These are phyloP conservation scores for Chascanopsetta lugubris DNA, from an alignment of 2,113 vertebrate species.

Conservation along the genomic window DNA sequence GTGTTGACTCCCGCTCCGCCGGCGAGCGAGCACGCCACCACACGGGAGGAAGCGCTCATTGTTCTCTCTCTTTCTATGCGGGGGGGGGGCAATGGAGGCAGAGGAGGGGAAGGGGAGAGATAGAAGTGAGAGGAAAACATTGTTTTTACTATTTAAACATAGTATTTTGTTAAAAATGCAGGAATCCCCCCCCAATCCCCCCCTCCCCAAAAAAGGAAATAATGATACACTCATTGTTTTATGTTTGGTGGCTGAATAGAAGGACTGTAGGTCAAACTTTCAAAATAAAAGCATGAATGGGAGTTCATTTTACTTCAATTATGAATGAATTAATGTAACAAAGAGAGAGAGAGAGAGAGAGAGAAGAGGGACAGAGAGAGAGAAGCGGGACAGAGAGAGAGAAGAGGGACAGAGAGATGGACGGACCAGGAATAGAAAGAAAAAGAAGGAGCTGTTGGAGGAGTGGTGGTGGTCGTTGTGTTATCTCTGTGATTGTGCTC, in stretches of 20 bases:
- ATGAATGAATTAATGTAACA: not conserved
- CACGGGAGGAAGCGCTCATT: constrained; percentile 66
- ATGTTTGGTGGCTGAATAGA: too few species aligned
- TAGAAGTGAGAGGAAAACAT: constrained; percentile 7
- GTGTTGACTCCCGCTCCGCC: constrained; percentile 11
- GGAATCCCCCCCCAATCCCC: too few species aligned
- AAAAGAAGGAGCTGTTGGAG: not conserved
- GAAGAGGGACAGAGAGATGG: constrained; percentile 1
- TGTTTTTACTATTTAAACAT: constrained; percentile 18
- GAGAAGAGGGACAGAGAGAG: constrained; percentile 1
- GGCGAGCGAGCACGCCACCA: constrained; percentile 4
- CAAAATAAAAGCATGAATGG: not conserved
- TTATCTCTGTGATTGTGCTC: constrained; percentile 52
- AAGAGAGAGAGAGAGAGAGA: not conserved
- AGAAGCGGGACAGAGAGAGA: not conserved
- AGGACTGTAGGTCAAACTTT: constrained; percentile 22
- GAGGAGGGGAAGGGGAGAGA: constrained; percentile 8
- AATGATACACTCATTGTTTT: too few species aligned
- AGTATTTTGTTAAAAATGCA: not conserved
- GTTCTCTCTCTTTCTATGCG: constrained; percentile 56
- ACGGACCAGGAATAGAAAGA: constrained; percentile 1
- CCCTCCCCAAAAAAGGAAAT: not conserved
- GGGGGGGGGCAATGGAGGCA: constrained; percentile 53
- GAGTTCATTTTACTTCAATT: not conserved
- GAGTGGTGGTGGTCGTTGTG: not conserved